Percentiles rank a stretch among this genome's conserved stretches.
Evolutionary conservation across 2,888 invertebrate genomes (phyloP).

Genomic region (Diaphora mendica): DNA sequence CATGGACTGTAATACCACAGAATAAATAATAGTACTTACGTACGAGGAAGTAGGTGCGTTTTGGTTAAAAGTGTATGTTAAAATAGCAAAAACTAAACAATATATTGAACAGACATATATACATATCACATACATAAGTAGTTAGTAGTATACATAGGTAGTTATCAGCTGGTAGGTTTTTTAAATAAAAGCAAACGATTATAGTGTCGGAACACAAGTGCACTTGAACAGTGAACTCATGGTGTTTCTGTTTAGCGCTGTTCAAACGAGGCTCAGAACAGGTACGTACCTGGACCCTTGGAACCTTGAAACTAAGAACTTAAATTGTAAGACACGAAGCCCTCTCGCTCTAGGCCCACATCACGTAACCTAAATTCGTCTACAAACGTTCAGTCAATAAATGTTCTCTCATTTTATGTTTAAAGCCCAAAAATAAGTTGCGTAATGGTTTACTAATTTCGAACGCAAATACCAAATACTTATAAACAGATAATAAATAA

Average conservation of each 20-base stretch:
- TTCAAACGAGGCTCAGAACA: constrained; percentile 14
- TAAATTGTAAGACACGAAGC: constrained; percentile 19
- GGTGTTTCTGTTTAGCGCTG: not conserved
- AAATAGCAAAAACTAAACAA: no score
- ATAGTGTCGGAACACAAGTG: not conserved
- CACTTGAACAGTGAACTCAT: not conserved
- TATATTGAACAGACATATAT: no score
- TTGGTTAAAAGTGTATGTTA: no score
- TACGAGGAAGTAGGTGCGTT: no score
- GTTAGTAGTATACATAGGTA: no score
- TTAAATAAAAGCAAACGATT: not conserved
- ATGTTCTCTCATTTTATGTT: not conserved
- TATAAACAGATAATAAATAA: not conserved
- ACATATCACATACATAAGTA: no score
- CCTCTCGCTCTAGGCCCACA: constrained; percentile 1
- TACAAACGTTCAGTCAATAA: constrained; percentile 3
- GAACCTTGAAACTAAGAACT: constrained; percentile 14
- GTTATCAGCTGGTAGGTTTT: not conserved
- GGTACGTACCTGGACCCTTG: constrained; percentile 7
- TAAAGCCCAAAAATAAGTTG: not conserved
- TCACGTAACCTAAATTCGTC: constrained; percentile 11
- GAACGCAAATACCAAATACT: not conserved
- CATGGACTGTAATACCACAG: no score
- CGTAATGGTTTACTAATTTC: constrained; percentile 4
- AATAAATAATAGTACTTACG: no score